Evolutionary conservation across 2,888 invertebrate genomes (phyloP).

Genomic region (Napeogenes sylphis): DNA sequence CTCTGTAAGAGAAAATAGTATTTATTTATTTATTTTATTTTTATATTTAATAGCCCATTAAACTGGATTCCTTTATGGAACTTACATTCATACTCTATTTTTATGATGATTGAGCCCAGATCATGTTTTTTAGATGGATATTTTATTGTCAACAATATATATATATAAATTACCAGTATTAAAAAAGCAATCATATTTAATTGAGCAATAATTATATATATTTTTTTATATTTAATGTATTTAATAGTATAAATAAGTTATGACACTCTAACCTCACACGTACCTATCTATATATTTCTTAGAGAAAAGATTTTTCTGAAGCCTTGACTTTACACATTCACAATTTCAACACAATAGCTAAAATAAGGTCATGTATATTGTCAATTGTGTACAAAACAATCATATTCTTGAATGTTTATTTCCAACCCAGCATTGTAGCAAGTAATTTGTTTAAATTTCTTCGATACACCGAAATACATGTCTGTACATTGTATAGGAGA

Average conservation of each 20-base stretch:
- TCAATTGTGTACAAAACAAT: conserved; percentile 11
- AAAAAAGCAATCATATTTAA: too few species aligned
- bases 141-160: too few species aligned
- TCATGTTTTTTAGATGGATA: too few species aligned
- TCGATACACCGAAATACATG: background rate
- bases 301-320: conserved; percentile 9
- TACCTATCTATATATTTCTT: too few species aligned
- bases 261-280: too few species aligned
- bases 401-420: background rate
- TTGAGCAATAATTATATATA: too few species aligned
- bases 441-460: background rate
- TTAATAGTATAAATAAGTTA: too few species aligned
- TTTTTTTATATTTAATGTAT: too few species aligned
- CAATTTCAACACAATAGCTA: conserved; percentile 15
- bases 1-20: conserved; percentile 59
- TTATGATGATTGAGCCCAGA: too few species aligned
- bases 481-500: background rate
- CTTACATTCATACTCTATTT: too few species aligned
- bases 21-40: background rate
- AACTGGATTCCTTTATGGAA: too few species aligned
- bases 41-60: background rate
- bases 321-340: conserved; percentile 15
- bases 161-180: too few species aligned
- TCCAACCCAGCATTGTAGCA: background rate
- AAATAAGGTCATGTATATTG: conserved; percentile 15